Base-by-base conservation (phyloP, 2,797 vertebrate species). In the Pangasius mekongensis region DNA sequence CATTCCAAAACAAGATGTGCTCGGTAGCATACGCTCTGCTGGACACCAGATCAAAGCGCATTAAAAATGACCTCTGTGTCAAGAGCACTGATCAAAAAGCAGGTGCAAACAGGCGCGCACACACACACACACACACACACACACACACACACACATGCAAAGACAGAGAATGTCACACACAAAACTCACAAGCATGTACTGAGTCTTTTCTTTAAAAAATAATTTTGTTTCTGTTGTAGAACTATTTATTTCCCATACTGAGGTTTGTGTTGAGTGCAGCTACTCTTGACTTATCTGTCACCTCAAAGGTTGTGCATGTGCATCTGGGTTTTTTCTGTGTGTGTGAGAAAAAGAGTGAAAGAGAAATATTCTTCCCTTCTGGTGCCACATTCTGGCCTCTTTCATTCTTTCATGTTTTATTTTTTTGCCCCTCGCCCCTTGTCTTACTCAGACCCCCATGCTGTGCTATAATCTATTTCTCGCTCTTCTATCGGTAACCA, bases 401-500 rank as follows among this genome's bases (percentile, higher is more conserved):
- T 94, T 94, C 92, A 92, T 89, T 94, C 95, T 94, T 96, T 95
- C 94, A 92, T 95, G 94, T 94, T 95, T 94, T 93, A 95, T 96
- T 96, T 96, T 93, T 94, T 94, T 95, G 95, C 96, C 96, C 95
- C 88, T 92, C 92, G 86, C 93, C 93, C 93, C 93, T 88, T 91
- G 91, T 92, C 91, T 93, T 92, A 76, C 89, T 90, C 87, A 77
- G 66, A 93, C 92, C 92, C 94, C 93, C 88, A 76, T 89, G 90
- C 87, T 24, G 91, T 90, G 94, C 91, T 90, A 93, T 87, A 91
- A 83, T 94, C 95, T 95, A 94, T 96, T 95, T 96, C 95, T 95
- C 93, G 94, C 95, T 96, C 94, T 95, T 94, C 94, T 94, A 95
- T 97, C 97, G 94, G 93, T 95, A 94, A 95, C 96, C 94, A 92